Evolutionary conservation across 2,797 vertebrate species (phyloP), one percentile per base, ranked within the genome.

Genomic region (Bradypodion ventrale): DNA sequence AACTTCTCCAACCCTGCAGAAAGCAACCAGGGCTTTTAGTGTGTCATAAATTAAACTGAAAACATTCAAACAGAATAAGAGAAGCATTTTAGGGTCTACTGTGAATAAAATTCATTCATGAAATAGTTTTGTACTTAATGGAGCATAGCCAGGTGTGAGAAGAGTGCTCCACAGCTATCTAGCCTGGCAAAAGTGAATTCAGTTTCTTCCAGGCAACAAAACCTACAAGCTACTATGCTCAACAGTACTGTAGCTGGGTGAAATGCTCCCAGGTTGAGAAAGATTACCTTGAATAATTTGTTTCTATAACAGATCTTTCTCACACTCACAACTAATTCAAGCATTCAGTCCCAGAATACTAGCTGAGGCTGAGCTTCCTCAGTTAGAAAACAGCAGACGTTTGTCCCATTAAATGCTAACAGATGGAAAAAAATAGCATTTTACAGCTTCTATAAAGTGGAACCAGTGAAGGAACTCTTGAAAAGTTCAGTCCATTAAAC

Each of bases 21-120:
- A 84, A 93, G 83, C 62, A 80, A 93, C 90, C 65, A 87, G 60
- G 81, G 52, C n/a, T 84, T 85, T 87, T 92, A 93, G 89, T 76
- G 68, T 87, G 44, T 73, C 25, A 74, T 89, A 87, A 86, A 85
- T 91, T 90, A 87, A 90, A 85, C 29, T 78, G 62, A 87, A 87
- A 74, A 73, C 56, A 83, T 80, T 46, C 73, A 85, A 66, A 52
- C 37, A 90, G 42, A 92, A 90, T 72, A 65, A 83, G 84, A 88
- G 82, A 44, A 89, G 37, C 21, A 69, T 68, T 69, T 60, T 15
- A 80, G 60, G 86, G 87, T n/a, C 44, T 86, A 46, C 25, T 82
- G 70, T 74, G 49, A 86, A 85, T 25, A 80, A 85, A 75, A 85
- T 44, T 40, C 78, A 73, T 69, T 68, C 70, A 7, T 78, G 63